Evolutionary conservation across 2,113 vertebrate species (phyloP), one percentile per base, ranked within the genome.

Genomic region (Peromyscus polionotus): DNA sequence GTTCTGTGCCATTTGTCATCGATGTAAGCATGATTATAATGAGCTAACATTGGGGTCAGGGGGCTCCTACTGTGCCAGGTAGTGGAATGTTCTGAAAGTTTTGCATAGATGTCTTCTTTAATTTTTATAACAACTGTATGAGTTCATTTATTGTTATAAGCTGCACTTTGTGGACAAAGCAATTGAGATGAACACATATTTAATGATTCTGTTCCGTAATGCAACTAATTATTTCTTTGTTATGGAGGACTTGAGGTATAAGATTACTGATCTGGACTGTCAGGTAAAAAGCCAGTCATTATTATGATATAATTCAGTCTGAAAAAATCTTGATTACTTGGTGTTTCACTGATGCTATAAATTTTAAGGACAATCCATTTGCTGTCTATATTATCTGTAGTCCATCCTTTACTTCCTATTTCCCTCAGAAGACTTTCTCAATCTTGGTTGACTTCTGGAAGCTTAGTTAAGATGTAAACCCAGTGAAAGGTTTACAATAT

Each of bases 351-450:
- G 45, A 77, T 77, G 24, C 65, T 92, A 1, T 51, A 76, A 93
- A 93, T 92, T 95, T 93, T 59, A 88, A 83, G 57, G 22, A 79
- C 31, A 85, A 0, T 94, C 65, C 48, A 12, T 70, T 85, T 9
- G 17, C 33, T 42, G 7, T 91, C 70, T 91, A 1, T 95, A 89
- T 93, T 89, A 88, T 86, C 90, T 57, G 5, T 68, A 48, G 8
- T 86, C 45, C 76, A 14, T 85, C 17, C 72, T 84, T 91, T 93
- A 89, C 72, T 77, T 76, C 65, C 36, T 94, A 16, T 92, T 84
- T 54, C 68, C 45, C 83, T 88, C 94, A 90, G 33, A 57, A 93
- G 79, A 39, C 79, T 45, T 97, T 96, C 85, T 51, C 88, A 54
- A 81, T 72, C 14, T 39, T 85, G 68, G 31, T 51, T 94, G 28